Conservation (phyloP, 1,140 invertebrate genomes). For the Littorina saxatilis region DNA sequence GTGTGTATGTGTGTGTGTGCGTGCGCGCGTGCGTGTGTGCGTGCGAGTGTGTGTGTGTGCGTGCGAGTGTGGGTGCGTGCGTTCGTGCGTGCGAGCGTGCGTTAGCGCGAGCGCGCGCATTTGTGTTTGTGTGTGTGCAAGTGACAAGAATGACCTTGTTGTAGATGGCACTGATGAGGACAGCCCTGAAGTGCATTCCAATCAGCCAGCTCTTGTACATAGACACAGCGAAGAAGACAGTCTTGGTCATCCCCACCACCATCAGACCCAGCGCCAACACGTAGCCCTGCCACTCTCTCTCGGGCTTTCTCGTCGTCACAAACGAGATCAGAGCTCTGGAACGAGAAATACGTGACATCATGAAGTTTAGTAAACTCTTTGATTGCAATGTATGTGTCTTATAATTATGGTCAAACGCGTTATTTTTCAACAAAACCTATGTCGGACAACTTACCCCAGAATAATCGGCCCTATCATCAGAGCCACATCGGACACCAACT, state of each 20-base stretch:
- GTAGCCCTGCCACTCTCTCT: slow-evolving; percentile 70
- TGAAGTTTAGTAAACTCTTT: too few species aligned
- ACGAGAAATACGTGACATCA: neutral
- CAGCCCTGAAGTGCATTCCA: slow-evolving; percentile 91
- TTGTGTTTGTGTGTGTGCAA: neutral
- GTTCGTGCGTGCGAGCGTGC: slow-evolving; percentile 2
- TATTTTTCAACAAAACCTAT: too few species aligned
- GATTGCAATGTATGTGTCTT: too few species aligned
- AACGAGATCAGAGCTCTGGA: slow-evolving; percentile 49
- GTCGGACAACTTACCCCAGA: slow-evolving; percentile 34
- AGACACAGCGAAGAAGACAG: slow-evolving; percentile 61
- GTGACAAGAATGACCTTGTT: slow-evolving; percentile 80
- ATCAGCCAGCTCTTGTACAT: slow-evolving; percentile 78
- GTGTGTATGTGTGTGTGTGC: neutral
- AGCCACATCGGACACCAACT: slow-evolving; percentile 17
- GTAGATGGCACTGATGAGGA: slow-evolving; percentile 94
- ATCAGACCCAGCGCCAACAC: slow-evolving; percentile 64
- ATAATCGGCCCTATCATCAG: slow-evolving; percentile 25
- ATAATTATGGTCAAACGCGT: too few species aligned
- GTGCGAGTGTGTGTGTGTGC: slow-evolving; percentile 10
- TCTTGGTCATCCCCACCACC: slow-evolving; percentile 51
- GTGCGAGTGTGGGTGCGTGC: neutral
- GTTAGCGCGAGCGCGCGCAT: neutral
- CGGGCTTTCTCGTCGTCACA: slow-evolving; percentile 34
- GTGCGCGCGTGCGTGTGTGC: slow-evolving; percentile 10